Evolutionary conservation across 30 jellyfish, hydroid and myxozoan species (phyloP).

Genomic region (Mastigias papua): DNA sequence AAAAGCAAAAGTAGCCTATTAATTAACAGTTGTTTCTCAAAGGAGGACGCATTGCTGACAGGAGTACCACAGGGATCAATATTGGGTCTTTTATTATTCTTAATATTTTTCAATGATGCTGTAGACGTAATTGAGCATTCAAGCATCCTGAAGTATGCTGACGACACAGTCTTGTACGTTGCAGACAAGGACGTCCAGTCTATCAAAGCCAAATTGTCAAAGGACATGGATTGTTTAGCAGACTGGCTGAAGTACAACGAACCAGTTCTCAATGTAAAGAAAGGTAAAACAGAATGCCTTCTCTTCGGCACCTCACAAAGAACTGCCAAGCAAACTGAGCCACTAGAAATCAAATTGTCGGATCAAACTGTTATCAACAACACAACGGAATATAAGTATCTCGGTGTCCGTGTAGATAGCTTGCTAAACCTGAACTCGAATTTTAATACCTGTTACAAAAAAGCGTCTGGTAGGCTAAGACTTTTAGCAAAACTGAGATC

Average conservation of each 20-base stretch:
- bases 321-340: conserved; percentile 62
- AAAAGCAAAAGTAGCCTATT: too few relatives aligned
- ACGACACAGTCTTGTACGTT: too few relatives aligned
- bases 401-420: conserved; percentile 62
- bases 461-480: too few relatives aligned
- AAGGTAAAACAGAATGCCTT: conserved; percentile 36
- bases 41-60: too few relatives aligned
- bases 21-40: too few relatives aligned
- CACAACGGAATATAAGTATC: conserved; percentile 54
- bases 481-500: conserved; percentile 52
- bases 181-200: too few relatives aligned
- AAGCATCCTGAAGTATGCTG: too few relatives aligned
- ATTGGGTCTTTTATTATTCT: too few relatives aligned
- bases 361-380: conserved; percentile 66
- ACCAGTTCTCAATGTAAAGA: not conserved
- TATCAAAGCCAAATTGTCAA: too few relatives aligned
- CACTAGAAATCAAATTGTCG: conserved; percentile 57
- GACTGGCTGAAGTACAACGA: conserved; percentile 8
- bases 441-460: not conserved
- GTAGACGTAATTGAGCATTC: too few relatives aligned
- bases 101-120: too few relatives aligned
- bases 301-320: conserved; percentile 53
- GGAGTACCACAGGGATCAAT: too few relatives aligned
- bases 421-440: conserved; percentile 24
- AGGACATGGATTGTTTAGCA: conserved; percentile 12